Base-by-base conservation (phyloP, 2,888 invertebrate species). In the Ophion slaviceki region DNA sequence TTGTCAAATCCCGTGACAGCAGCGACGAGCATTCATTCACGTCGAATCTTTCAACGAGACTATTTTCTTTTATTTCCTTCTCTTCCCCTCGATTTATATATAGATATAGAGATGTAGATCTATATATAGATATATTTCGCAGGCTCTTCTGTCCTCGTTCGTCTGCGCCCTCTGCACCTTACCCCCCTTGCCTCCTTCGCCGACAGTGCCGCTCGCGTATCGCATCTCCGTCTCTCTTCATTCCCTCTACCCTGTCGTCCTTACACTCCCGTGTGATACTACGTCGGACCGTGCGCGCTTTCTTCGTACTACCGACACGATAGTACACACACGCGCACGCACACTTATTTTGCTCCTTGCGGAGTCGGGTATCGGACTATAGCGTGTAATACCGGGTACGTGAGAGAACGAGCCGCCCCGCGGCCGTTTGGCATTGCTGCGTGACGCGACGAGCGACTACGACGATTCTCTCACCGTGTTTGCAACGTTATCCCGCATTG, bases 341-440 rank as follows among this genome's bases (percentile, higher is more conserved):
- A 61, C 61, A 68, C 45, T 40, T 40, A 40, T 82, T 81, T 68
- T 28, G 68, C 75, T 81, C 68, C 45, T 32, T 61, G 68, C 68
- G 61, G 61, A 36, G 47, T 32, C 78, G 59, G 61, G 68, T 75
- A 81, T 61, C 36, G 32, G 59, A 81, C 81, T 81, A 68, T 81
- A 81, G 75, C 53, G 75, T 81, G 81, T 81, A 75, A 81, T 81
- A 81, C 57, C 57, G 80, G 57, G 77, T 86, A 83, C 86, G 86
- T 80, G 86, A 86, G 83, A 80, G 86, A 83, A 80, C 83, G 82
- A 72, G 71, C 80, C 40, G 78, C 70, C 61, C 28, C 64, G 74
- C 74, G 71, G 71, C 71, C 78, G 71, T 79, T 67, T 72, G 75
- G 76, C 80, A 80, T 83, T 70, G 77, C 80, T 80, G 80, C 83